phyloP scores from a whole-genome alignment of 2,113 vertebrate species.

The Lutjanus erythropterus region DNA sequence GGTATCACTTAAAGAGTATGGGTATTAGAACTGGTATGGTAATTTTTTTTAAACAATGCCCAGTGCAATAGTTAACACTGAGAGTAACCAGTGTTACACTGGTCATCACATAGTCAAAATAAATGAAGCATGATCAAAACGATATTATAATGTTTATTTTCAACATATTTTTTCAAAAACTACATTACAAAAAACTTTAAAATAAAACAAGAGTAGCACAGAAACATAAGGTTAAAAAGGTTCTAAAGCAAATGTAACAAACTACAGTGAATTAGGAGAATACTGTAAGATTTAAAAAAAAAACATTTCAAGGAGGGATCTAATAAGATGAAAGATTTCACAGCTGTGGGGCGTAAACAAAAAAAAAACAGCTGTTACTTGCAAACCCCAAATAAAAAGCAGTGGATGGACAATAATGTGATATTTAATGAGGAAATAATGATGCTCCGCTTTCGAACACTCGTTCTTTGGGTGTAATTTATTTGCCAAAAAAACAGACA shows the following conservation, averaged over 20 bases:
- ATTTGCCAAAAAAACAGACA: no score
- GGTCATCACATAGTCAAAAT: not conserved
- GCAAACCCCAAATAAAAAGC: not conserved
- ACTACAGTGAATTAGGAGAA: not conserved
- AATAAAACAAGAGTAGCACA: not conserved
- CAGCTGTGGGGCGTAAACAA: not conserved
- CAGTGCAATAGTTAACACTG: no score
- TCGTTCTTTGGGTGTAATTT: no score
- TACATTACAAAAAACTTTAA: not conserved
- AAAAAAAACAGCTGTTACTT: not conserved
- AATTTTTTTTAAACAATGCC: no score
- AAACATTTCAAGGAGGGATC: not conserved
- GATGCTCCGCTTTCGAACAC: no score
- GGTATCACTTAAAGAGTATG: no score
- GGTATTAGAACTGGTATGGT: no score
- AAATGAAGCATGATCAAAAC: not conserved
- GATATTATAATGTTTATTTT: not conserved
- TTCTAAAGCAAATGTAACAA: not conserved
- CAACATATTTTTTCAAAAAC: not conserved
- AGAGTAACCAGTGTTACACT: no score
- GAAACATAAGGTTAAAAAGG: not conserved
- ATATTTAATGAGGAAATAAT: not conserved
- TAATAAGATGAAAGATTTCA: not conserved
- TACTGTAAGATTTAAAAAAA: not conserved
- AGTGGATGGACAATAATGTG: fast-evolving